Evolutionary conservation across 2,888 invertebrate species (phyloP).

Genomic region (Drosophila eohydei): DNA sequence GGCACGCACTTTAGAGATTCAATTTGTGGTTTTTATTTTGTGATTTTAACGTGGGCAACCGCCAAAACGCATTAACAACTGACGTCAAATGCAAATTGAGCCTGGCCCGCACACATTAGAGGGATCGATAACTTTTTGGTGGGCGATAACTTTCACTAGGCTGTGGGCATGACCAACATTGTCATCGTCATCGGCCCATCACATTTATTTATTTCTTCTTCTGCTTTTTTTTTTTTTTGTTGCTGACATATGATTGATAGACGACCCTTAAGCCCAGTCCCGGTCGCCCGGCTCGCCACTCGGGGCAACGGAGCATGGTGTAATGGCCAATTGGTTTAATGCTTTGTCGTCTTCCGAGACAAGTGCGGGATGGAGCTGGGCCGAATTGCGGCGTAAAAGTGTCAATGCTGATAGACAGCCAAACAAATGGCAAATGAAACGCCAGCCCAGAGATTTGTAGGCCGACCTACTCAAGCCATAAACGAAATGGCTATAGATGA

Average conservation of each 20-base stretch:
- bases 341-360: constrained; percentile 13
- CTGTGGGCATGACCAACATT: neutral
- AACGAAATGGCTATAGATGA: constrained; percentile 8
- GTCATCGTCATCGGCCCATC: constrained; percentile 19
- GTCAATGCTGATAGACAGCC: constrained; percentile 54
- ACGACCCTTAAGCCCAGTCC: constrained; percentile 24
- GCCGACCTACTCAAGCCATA: constrained; percentile 12
- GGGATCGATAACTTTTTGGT: constrained; percentile 19
- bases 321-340: constrained; percentile 59
- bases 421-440: constrained; percentile 46
- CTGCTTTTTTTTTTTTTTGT: neutral
- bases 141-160: constrained; percentile 6
- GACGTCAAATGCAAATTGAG: constrained; percentile 38
- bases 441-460: constrained; percentile 35
- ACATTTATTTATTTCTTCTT: constrained; percentile 1
- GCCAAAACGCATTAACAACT: constrained; percentile 35
- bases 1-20: constrained; percentile 46
- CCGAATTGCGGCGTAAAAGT: constrained; percentile 35
- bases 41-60: constrained; percentile 5
- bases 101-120: neutral
- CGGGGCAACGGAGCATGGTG: constrained; percentile 40
- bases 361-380: neutral
- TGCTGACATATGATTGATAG: constrained; percentile 55
- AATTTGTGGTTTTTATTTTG: constrained; percentile 33
- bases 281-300: neutral